Conservation (phyloP, 2,113 vertebrate species). For the Ceratotherium simum region DNA sequence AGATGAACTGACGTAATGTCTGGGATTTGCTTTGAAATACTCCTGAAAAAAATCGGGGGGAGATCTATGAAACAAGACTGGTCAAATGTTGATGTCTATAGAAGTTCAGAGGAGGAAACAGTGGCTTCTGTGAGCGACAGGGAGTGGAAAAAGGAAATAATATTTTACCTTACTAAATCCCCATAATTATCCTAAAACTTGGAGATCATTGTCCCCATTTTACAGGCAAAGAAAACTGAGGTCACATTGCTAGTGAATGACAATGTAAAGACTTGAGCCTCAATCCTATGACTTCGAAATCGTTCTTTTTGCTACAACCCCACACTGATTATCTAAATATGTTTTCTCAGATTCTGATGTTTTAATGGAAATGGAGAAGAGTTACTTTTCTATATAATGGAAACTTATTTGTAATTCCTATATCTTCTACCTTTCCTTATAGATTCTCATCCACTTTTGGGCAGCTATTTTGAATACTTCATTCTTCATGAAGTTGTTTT, state of each 20-base stretch:
- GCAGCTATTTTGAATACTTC: not conserved
- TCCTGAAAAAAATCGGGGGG: not conserved
- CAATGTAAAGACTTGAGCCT: not conserved
- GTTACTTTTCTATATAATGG: not conserved
- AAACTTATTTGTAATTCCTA: not conserved
- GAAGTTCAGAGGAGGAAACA: not conserved
- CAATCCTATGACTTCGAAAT: not conserved
- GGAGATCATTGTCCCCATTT: not conserved
- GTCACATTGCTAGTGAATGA: not conserved
- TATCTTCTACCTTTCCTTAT: conserved; percentile 14
- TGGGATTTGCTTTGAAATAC: conserved; percentile 39
- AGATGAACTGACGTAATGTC: not conserved
- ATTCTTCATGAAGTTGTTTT: conserved; percentile 46
- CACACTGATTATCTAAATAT: not conserved
- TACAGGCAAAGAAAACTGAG: not conserved
- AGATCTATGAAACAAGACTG: conserved; percentile 22
- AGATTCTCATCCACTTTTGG: not conserved
- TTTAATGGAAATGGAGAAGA: conserved; percentile 15
- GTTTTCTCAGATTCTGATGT: conserved; percentile 28
- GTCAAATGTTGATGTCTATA: not conserved
- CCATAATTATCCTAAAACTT: not conserved
- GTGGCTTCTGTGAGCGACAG: not conserved
- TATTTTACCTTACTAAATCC: not conserved
- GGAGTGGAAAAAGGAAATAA: not conserved
- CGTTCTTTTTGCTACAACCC: conserved; percentile 13